Evolutionary conservation across 2,113 vertebrate genomes (phyloP), one percentile per base, ranked within the genome.

Genomic region (Callaeas wilsoni): DNA sequence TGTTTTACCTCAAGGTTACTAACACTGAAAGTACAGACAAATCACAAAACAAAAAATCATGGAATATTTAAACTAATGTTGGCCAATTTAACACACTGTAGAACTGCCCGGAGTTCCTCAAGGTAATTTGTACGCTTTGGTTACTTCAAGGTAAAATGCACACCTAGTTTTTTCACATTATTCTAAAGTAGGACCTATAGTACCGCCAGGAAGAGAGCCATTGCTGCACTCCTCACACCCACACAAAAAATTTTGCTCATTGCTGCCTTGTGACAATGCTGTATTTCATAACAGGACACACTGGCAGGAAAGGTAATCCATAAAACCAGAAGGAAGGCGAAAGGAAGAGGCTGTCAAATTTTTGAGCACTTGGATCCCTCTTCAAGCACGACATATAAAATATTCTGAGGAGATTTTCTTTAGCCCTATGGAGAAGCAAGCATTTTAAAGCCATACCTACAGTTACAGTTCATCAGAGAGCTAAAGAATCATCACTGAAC

Each of bases 181-280:
- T 49, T 74, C 39, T 80, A 41, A 89, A 65, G 17, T 3, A 65
- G 13, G 7, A 69, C 44, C 32, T 65, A 29, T 62, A 62, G 50
- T n/a, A 67, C 59, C 1, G 0, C 29, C 18, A 50, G 39, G 5
- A 83, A 80, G 5, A 30, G 46, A 70, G 60, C 14, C 81, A 20
- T 11, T 3, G 0, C 39, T 74, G 42, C 42, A 50, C 10, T 65
- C 29, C 47, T 67, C 13, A 1, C 0, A 0, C 5, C 41, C 57
- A 76, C 12, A 25, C n/a, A 44, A 53, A 84, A 63, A 39, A 3
- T n/a, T 57, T 62, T 81, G 47, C 23, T 39, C 32, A 55, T 15
- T 39, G 27, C 26, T 78, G 18, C 33, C 78, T 70, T 74, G 12
- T 32, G 59, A 75, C 70, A 90, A 39, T 19, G 18, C 16, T 37